Evolutionary conservation across 1,140 invertebrate genomes (phyloP).

Genomic region (Triops cancriformis): DNA sequence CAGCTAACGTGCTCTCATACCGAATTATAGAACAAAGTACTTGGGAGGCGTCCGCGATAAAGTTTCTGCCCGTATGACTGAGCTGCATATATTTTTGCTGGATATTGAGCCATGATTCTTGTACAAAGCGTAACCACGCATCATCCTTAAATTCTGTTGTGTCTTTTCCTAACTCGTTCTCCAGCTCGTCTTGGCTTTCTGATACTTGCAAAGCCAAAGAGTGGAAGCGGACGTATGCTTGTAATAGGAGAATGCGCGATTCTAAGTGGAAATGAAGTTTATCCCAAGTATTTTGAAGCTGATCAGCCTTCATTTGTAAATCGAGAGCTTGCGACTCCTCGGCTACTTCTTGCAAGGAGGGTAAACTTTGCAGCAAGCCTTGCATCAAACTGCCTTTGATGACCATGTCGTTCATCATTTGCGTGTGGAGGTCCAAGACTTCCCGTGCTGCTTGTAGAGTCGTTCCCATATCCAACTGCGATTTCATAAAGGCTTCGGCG

Average conservation of each 20-base stretch:
- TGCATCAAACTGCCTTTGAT: slow-evolving; percentile 59
- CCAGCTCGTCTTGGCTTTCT: slow-evolving; percentile 56
- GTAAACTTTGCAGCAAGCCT: slow-evolving; percentile 51
- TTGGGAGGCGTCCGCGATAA: slow-evolving; percentile 53
- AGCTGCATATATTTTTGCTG: slow-evolving; percentile 52
- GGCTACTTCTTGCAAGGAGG: slow-evolving; percentile 54
- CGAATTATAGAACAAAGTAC: slow-evolving; percentile 12
- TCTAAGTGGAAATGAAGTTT: slow-evolving; percentile 54
- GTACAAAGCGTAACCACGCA: slow-evolving; percentile 40
- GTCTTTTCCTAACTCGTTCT: slow-evolving; percentile 39
- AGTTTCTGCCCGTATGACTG: slow-evolving; percentile 53
- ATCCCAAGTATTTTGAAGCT: slow-evolving; percentile 54
- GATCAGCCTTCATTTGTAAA: slow-evolving; percentile 52
- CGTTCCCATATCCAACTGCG: slow-evolving; percentile 65
- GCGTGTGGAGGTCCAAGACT: slow-evolving; percentile 64
- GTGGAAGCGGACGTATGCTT: slow-evolving; percentile 64
- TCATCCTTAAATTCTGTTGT: slow-evolving; percentile 41
- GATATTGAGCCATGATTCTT: slow-evolving; percentile 54
- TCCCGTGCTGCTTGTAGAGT: slow-evolving; percentile 58
- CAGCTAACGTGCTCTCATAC: background rate
- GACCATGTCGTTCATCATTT: slow-evolving; percentile 63
- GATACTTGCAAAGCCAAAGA: slow-evolving; percentile 55
- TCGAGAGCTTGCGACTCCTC: slow-evolving; percentile 56
- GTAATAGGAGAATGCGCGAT: slow-evolving; percentile 52
- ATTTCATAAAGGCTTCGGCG: slow-evolving; percentile 61